phyloP scores from a whole-genome alignment of 2,113 vertebrate species.

The Mandrillus leucophaeus region DNA sequence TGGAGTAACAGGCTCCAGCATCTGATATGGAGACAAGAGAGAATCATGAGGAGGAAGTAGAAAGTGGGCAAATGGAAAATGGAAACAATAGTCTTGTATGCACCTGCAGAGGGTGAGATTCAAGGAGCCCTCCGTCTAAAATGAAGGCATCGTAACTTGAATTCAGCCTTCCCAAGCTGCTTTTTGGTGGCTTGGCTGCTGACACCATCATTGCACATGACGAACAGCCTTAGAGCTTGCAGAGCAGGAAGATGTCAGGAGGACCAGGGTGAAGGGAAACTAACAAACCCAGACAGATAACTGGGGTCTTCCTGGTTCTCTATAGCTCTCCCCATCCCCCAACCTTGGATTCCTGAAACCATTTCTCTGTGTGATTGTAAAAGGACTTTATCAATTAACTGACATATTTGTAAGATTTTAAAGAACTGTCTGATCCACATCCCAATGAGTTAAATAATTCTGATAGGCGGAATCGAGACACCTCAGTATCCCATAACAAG shows the following conservation, averaged over 20 bases:
- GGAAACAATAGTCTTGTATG: fast-evolving
- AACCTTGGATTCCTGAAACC: neutral
- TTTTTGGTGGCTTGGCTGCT: fast-evolving
- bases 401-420: neutral
- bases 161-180: fast-evolving
- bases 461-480: neutral
- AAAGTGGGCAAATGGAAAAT: fast-evolving
- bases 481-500: neutral
- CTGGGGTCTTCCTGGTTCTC: fast-evolving
- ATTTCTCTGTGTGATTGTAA: neutral
- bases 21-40: neutral
- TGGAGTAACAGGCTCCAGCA: fast-evolving
- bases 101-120: fast-evolving
- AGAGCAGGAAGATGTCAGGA: fast-evolving
- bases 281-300: fast-evolving
- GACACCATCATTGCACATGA: fast-evolving
- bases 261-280: fast-evolving
- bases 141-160: fast-evolving
- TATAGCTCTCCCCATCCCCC: fast-evolving
- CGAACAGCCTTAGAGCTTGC: fast-evolving
- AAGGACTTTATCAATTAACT: neutral
- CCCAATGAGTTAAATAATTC: neutral
- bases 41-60: neutral
- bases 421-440: neutral
- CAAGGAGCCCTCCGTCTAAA: fast-evolving